These are phyloP conservation scores for Tetrapedia diversipes DNA, from an alignment of 2,888 invertebrate species.

Conservation along the genomic window DNA sequence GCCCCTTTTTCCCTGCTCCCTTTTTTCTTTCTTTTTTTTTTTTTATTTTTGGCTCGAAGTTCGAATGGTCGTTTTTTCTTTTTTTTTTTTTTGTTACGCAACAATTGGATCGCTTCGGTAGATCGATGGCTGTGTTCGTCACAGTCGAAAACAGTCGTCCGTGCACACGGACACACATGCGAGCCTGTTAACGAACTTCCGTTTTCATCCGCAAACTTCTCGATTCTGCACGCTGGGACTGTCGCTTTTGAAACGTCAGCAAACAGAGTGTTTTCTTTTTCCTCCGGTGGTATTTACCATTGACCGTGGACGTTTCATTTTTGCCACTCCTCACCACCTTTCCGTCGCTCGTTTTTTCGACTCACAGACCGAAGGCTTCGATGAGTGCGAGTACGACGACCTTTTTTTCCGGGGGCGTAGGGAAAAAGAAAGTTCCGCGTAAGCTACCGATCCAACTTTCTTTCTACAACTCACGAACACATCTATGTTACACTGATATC, in stretches of 20 bases:
- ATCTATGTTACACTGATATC: too few species aligned
- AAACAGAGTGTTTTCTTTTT: conserved; percentile 18
- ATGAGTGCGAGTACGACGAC: too few species aligned
- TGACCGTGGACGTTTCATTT: conserved; percentile 23
- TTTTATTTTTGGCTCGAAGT: background rate
- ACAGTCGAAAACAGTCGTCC: background rate
- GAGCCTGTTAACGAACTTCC: conserved; percentile 55
- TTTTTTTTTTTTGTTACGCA: conserved; percentile 5
- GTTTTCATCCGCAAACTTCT: conserved; percentile 40
- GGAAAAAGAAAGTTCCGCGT: too few species aligned
- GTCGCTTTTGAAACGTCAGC: conserved; percentile 53
- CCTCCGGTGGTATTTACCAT: conserved; percentile 43
- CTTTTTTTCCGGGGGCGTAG: too few species aligned
- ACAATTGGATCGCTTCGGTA: conserved; percentile 39
- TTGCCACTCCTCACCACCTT: background rate
- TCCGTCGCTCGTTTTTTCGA: background rate
- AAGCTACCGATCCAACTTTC: too few species aligned
- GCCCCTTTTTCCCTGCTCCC: too few species aligned
- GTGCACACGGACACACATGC: background rate
- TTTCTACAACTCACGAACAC: background rate
- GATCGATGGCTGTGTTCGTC: conserved; percentile 21
- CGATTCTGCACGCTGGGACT: conserved; percentile 33
- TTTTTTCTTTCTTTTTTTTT: background rate
- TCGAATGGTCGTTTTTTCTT: background rate
- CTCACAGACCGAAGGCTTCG: too few species aligned